Base-by-base conservation (phyloP, 2,797 vertebrate species). In the Staurois parvus region DNA sequence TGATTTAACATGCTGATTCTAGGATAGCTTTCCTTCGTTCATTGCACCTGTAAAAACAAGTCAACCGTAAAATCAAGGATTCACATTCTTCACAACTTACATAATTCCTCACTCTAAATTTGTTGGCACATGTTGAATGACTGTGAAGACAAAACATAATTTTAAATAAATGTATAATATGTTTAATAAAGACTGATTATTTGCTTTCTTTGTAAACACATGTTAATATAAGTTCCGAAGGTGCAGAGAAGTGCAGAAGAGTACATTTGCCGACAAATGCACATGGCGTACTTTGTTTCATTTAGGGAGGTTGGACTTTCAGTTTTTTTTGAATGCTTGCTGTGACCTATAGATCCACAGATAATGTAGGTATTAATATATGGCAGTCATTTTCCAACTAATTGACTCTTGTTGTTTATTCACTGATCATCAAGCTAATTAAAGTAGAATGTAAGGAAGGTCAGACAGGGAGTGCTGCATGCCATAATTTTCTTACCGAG, bases 41-140 rank as follows among this genome's bases (percentile, higher is more conserved):
- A 56, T 67, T 34, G 56, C 79, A 86, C 59, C 85, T 83, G 79
- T 75, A 78, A 86, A 82, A 86, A 82, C 79, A 86, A 76, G 76
- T 72, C 74, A 19, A 52, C 37, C 68, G 72, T 42, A 62, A 76
- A 66, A 7, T 32, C 8, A 68, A 70, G 26, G 8, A 77, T 79
- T 45, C 40, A 79, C 59, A 78, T 77, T 86, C 74, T 45, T 86
- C 59, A 48, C 52, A 82, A 62, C 8, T 62, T 78, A 77, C 67
- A 72, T 48, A 76, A 69, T 37, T 52, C 42, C 64, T 21, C 24
- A 59, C 37, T 26, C 40, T 48, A 30, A 48, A 37, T 45, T 68
- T 79, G 40, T 26, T 48, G 40, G 29, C 62, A 68, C 6, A 21
- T 19, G 29, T 26, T 40, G 66, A 4, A 79, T 29, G 4, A 21